Evolutionary conservation across 2,797 vertebrate species (phyloP), one percentile per base, ranked within the genome.

Genomic region (Catamblyrhynchus diadema): DNA sequence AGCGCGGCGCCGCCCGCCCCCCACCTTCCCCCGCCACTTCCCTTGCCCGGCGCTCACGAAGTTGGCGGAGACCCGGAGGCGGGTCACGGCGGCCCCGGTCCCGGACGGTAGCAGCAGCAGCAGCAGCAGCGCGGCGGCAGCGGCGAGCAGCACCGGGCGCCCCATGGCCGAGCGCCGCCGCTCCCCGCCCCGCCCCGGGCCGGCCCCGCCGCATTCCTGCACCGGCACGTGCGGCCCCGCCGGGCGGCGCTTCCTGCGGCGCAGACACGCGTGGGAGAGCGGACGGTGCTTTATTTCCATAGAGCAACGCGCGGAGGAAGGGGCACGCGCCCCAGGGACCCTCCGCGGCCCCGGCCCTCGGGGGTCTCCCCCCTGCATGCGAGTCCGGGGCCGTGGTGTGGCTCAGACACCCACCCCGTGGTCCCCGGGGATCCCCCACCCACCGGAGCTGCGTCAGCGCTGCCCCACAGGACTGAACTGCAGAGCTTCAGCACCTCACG

Each of bases 161-260:
- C 37, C 84, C 92, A 95, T 95, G 74, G 79, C 60, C 8, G 79
- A 60, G 53, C 45, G 39, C 65, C 60, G 57, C 47, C 71, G 53
- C 77, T 74, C 81, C 73, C 64, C 57, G 81, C 77, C 88, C 78
- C 85, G 53, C 81, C 53, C 88, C 80, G 87, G 44, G 54, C 92
- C 82, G 79, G 94, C 92, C 84, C 84, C 84, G 33, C 93, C 69
- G 88, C 94, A 95, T 94, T 95, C 94, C 90, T 91, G 59, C 62
- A 73, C 41, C 56, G 19, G 70, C 80, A 86, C 88, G 84, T 77
- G 93, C 56, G 24, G 87, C 57, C 81, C 50, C 60, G 59, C 71
- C 86, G 15, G 72, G 90, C 59, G 67, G 92, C 37, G 66, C 86
- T 95, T 94, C 71, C 90, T 74, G 81, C 51, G 65, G 70, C 66